Evolutionary conservation across 2,797 vertebrate genomes (phyloP).

Genomic region (Ataeniobius toweri): DNA sequence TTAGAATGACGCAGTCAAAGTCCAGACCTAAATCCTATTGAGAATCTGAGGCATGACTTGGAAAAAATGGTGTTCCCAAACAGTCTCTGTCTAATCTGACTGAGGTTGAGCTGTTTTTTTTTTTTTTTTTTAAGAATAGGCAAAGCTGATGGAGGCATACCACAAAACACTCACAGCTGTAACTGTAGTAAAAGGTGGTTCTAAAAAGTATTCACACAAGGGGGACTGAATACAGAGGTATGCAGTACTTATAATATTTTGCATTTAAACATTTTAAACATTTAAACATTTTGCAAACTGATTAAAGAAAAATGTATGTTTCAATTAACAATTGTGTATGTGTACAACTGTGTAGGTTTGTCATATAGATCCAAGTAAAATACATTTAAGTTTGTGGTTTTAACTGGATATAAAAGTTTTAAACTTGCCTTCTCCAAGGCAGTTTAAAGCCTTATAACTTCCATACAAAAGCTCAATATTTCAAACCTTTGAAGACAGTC

Average conservation of each 20-base stretch:
- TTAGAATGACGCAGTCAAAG: too few species aligned
- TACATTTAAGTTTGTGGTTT: not conserved
- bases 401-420: not conserved
- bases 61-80: too few species aligned
- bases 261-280: not conserved
- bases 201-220: too few species aligned
- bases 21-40: too few species aligned
- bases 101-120: not conserved
- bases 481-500: not conserved
- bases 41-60: too few species aligned
- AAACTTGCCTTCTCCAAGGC: not conserved
- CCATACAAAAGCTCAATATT: not conserved
- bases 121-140: too few species aligned
- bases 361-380: not conserved
- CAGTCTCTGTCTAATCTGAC: too few species aligned
- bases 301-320: not conserved
- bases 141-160: too few species aligned
- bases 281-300: not conserved
- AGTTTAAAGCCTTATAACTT: not conserved
- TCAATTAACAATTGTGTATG: not conserved
- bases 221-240: too few species aligned
- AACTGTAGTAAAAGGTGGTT: not conserved
- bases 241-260: not conserved
- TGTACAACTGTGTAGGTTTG: too few species aligned
- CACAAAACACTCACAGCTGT: not conserved